Evolutionary conservation across 2,888 invertebrate genomes (phyloP), one percentile per base, ranked within the genome.

Genomic region (Meiosimyza decipiens): DNA sequence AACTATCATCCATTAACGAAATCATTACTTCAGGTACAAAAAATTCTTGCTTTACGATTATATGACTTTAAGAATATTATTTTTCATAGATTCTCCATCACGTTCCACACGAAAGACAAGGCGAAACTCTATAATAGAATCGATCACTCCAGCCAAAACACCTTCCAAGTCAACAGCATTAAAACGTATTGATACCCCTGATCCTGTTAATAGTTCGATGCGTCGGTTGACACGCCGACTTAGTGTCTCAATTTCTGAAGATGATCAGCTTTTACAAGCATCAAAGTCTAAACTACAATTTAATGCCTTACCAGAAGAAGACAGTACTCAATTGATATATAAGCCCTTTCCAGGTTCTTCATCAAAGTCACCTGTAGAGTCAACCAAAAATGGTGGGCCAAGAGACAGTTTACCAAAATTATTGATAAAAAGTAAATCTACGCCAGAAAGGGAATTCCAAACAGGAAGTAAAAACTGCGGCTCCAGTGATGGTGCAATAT

Each of bases 101-200:
- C 81, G 80, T 40, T 74, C 80, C 4, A 73, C 78, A 15, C 79
- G 80, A 6, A 67, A 71, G 6, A 76, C 79, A 6, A 82, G 85
- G 1, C 76, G 82, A 33, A 80, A 82, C 7, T 76, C 82, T 0
- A 73, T 76, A 0, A 80, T 77, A 4, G 79, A 79, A 0, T 6
- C 70, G 59, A 64, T 74, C 1, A 83, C 83, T 0, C 81, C 77
- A 16, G 69, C 63, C 7, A 76, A 77, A 71, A 75, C 75, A 6
- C 73, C 59, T n/a, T n/a, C 65, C 18, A 76, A 76, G 7, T 68
- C 74, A 47, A 73, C 74, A 12, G 73, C 69, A 51, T n/a, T 12
- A 51, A n/a, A 16, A 16, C 81, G 79, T 62, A 71, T 77, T 0
- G 78, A 74, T 40, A 79, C 77, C 9, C 72, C 78, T 0, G 81